Conservation (phyloP, 1,140 invertebrate genomes). For the Chymomyza costata region DNA sequence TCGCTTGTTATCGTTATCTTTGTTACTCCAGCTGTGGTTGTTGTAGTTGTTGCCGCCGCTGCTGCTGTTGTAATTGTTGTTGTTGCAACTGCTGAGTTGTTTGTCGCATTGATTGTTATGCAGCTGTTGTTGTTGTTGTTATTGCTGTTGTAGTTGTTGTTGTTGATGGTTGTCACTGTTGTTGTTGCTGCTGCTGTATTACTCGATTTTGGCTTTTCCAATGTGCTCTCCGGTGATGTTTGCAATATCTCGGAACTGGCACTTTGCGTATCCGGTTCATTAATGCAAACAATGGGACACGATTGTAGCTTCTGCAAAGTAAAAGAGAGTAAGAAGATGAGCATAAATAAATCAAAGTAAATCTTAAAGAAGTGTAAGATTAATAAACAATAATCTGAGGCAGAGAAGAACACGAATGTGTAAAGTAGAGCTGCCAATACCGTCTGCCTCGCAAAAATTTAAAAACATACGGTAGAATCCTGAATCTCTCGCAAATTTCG, state of each 20-base stretch:
- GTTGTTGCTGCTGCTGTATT: constrained; percentile 15
- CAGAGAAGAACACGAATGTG: too few species aligned
- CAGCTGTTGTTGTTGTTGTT: constrained; percentile 51
- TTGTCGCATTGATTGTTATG: constrained; percentile 46
- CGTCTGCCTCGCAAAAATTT: too few species aligned
- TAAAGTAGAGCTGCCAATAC: too few species aligned
- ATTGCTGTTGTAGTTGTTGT: constrained; percentile 19
- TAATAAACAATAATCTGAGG: too few species aligned
- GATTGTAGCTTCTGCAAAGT: constrained; percentile 61
- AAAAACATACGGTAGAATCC: too few species aligned
- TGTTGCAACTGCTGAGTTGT: constrained; percentile 4
- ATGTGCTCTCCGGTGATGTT: constrained; percentile 58
- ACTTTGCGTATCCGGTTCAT: constrained; percentile 69
- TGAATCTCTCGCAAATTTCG: too few species aligned
- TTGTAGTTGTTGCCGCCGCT: constrained; percentile 21
- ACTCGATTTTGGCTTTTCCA: constrained; percentile 47
- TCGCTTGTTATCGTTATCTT: constrained; percentile 33
- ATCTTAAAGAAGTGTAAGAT: too few species aligned
- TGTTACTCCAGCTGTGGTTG: constrained; percentile 30
- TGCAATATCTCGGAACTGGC: constrained; percentile 60
- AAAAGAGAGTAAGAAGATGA: not conserved
- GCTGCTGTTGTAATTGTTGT: constrained; percentile 12
- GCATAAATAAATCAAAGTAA: not conserved
- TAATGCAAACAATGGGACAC: constrained; percentile 68
- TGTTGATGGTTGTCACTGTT: constrained; percentile 11